A percentile compares a stretch with the other conserved stretches of the same genome.
Conservation (phyloP, 2,797 vertebrate genomes). For the Apogon talboti region DNA sequence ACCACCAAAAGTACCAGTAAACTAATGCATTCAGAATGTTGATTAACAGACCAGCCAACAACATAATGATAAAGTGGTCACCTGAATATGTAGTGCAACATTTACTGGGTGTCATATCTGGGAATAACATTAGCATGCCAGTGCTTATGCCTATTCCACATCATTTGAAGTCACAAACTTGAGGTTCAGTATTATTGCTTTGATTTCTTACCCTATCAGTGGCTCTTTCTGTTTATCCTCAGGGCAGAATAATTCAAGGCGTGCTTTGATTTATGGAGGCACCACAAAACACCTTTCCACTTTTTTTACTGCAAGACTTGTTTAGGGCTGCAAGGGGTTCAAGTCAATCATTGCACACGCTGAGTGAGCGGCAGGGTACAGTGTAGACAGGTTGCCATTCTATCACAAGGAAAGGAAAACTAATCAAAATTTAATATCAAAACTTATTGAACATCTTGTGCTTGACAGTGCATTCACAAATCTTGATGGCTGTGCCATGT, state of each 20-base stretch:
- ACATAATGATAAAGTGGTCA: too few species aligned
- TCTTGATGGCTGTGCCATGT: slow-evolving; percentile 4
- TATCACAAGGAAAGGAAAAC: slow-evolving; percentile 10
- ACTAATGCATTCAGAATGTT: neutral
- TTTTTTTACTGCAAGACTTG: neutral
- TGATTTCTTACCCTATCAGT: neutral
- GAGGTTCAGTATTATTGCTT: neutral
- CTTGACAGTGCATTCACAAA: slow-evolving; percentile 3
- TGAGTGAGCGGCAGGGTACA: neutral
- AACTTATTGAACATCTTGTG: slow-evolving; percentile 19
- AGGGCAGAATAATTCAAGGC: neutral
- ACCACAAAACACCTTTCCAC: neutral
- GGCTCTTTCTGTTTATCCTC: slow-evolving; percentile 1
- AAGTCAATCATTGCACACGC: neutral
- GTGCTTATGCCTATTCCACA: neutral
- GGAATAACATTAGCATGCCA: slow-evolving; percentile 3
- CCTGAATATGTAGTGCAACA: neutral
- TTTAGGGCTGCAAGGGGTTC: neutral
- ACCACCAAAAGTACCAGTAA: neutral
- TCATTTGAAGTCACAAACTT: slow-evolving; percentile 1
- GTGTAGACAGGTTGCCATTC: neutral
- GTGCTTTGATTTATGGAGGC: slow-evolving; percentile 16
- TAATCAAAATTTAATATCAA: slow-evolving; percentile 27
- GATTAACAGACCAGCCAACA: too few species aligned
- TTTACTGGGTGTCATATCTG: neutral